Conservation (phyloP, 2,888 invertebrate species). For the Athalia cordata region DNA sequence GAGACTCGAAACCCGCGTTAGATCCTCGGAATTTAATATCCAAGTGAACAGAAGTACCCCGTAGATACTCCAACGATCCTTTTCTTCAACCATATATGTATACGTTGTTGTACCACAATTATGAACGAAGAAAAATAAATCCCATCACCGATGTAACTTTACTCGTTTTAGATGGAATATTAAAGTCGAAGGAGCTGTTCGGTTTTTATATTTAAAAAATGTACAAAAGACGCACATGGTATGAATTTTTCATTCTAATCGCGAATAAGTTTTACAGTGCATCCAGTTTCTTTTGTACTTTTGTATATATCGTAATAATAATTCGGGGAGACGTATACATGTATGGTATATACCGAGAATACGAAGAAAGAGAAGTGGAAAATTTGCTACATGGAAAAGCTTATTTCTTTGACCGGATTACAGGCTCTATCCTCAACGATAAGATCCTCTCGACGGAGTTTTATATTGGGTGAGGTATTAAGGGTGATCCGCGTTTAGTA, state of each 20-base stretch:
- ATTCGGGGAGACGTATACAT: neutral
- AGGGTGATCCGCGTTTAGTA: constrained; percentile 7
- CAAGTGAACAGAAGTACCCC: neutral
- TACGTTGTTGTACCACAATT: neutral
- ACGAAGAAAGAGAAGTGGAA: neutral
- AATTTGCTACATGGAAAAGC: constrained; percentile 32
- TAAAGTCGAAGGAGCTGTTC: too few species aligned
- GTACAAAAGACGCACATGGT: too few species aligned
- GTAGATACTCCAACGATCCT: neutral
- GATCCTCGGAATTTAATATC: constrained; percentile 27
- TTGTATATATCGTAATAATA: neutral
- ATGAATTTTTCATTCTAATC: too few species aligned
- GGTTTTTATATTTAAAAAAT: too few species aligned
- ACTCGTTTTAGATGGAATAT: too few species aligned
- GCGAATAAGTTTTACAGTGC: too few species aligned
- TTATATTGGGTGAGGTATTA: neutral
- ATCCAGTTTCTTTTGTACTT: too few species aligned
- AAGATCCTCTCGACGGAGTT: constrained; percentile 14
- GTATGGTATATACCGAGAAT: neutral
- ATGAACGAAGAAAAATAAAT: too few species aligned
- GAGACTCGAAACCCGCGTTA: too few species aligned
- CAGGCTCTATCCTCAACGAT: neutral
- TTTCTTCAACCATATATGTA: too few species aligned
- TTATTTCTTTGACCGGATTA: constrained; percentile 41
- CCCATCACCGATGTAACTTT: too few species aligned